phyloP scores from a whole-genome alignment of 2,113 vertebrate genomes.

The Oxygymnocypris stewartii region DNA sequence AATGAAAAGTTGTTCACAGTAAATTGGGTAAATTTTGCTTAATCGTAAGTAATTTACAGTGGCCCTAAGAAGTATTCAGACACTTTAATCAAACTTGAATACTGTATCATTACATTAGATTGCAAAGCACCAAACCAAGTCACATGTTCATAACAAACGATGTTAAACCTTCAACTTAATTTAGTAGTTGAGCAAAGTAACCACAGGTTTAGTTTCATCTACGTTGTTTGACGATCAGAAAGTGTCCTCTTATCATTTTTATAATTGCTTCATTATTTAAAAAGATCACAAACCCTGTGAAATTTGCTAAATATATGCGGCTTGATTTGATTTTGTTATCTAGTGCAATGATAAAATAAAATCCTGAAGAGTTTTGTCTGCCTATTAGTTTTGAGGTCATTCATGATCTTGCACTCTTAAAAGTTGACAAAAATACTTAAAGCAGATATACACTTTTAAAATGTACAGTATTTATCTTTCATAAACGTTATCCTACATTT shows the following conservation, averaged over 20 bases:
- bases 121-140: not conserved
- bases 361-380: not conserved
- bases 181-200: not conserved
- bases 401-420: not conserved
- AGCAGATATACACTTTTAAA: constrained; percentile 12
- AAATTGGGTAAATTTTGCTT: not conserved
- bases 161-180: not conserved
- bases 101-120: not conserved
- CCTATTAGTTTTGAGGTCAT: not conserved
- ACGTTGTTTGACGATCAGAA: not conserved
- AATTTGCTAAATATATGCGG: not conserved
- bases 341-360: not conserved
- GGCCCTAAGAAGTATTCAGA: not conserved
- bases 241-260: not conserved
- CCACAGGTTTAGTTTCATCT: not conserved
- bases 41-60: not conserved
- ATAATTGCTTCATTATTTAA: not conserved
- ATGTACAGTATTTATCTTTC: constrained; percentile 10
- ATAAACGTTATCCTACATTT: not conserved
- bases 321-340: not conserved
- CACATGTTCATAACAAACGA: not conserved
- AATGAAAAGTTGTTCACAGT: constrained; percentile 32
- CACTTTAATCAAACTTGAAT: not conserved
- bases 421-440: not conserved
- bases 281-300: not conserved